Base-by-base conservation (phyloP, 2,888 invertebrate species). In the Metellina segmentata region DNA sequence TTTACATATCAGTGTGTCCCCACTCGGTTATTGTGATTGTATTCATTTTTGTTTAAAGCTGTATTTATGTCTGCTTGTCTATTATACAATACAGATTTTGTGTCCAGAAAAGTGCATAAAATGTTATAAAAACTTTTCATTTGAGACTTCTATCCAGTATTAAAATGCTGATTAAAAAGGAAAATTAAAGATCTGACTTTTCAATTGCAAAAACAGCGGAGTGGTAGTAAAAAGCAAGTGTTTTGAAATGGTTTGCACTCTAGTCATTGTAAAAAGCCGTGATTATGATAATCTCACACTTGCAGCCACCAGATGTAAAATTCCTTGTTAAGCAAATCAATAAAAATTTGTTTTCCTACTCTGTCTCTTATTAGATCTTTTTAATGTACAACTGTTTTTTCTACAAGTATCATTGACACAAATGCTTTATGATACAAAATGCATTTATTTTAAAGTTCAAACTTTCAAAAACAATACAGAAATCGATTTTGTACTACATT, bases 211-310 rank as follows among this genome's bases (percentile, higher is more conserved):
- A n/a, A 71, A 71, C n/a, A 72, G 52, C 61, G 69, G 11, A 49
- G 20, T 53, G 81, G 51, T 79, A 48, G 81, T 71, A n/a, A 13
- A 20, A 78, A 77, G 34, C 77, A 79, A 79, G n/a, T 71, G 49
- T 49, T 53, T 34, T 77, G 13, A 48, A 53, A 49, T 69, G 89
- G 85, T 77, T 86, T 90, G 90, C 83, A 81, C 81, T 90, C 90
- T 90, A 90, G 90, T 90, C 90, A 90, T 61, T 83, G 89, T 81
- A 34, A 78, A 78, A 52, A 78, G 77, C 19, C 34, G 85, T 86
- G 48, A 19, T 86, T 74, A 70, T 74, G 20, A 19, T 61, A 49
- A 85, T 75, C 48, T 34, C 34, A 34, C 85, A 86, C 85, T 86
- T 77, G 77, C 69, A 51, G 69, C 85, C 85, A 78, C 77, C 13